A percentile compares a stretch with the other conserved stretches of the same genome.
These are phyloP conservation scores for Sitophilus oryzae DNA, from an alignment of 1,140 invertebrate genomes.

Conservation along the genomic window DNA sequence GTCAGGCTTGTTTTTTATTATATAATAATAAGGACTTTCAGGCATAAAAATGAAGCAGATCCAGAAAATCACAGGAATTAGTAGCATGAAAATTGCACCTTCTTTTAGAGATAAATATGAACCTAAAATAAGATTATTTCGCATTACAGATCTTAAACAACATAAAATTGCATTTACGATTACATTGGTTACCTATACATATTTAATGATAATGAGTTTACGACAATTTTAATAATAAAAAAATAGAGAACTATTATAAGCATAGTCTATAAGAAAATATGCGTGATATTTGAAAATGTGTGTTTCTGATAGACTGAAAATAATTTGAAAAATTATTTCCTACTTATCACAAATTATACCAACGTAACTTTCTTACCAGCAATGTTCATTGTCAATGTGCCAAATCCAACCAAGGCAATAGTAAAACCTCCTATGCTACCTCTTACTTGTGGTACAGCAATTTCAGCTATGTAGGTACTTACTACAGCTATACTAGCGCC, in stretches of 20 bases:
- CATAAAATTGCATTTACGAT: too few relatives aligned
- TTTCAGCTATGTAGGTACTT: not conserved
- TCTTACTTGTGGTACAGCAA: not conserved
- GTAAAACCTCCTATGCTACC: not conserved
- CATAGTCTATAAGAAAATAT: too few relatives aligned
- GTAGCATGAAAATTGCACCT: not conserved
- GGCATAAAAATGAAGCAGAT: conserved; percentile 51
- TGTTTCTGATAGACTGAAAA: too few relatives aligned
- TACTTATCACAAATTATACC: too few relatives aligned
- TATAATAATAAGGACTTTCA: not conserved
- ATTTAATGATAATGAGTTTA: too few relatives aligned
- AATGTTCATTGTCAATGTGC: not conserved
- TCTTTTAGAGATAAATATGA: not conserved
- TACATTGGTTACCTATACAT: too few relatives aligned
- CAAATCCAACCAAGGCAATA: not conserved
- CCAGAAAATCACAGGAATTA: conserved; percentile 51
- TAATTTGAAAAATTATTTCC: too few relatives aligned
- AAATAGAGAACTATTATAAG: too few relatives aligned
- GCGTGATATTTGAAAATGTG: too few relatives aligned
- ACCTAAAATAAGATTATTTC: too few relatives aligned
- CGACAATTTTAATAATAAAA: too few relatives aligned
- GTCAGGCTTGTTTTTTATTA: not conserved
- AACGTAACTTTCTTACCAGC: not conserved
- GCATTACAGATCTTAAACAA: too few relatives aligned
- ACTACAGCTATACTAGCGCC: not conserved